Conservation (phyloP, 1,140 invertebrate genomes). For the Drosophila tristis region DNA sequence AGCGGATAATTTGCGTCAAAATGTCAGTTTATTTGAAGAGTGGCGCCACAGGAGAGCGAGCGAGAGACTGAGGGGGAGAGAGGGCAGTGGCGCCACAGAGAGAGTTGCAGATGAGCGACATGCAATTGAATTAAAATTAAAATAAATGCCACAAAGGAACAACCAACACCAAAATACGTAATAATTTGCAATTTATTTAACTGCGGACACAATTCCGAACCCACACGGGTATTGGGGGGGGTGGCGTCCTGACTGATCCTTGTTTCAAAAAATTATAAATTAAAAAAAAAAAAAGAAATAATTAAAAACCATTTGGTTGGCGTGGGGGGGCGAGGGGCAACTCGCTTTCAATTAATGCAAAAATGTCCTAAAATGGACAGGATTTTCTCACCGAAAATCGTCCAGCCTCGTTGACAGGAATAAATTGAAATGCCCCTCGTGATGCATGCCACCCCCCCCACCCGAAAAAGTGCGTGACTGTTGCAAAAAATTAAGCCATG, state of each 20-base stretch:
- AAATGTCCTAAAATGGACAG: slow-evolving; percentile 74
- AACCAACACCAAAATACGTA: slow-evolving; percentile 41
- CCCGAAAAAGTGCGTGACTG: slow-evolving; percentile 21
- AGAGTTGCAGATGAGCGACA: slow-evolving; percentile 46
- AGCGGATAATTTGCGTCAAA: slow-evolving; percentile 76
- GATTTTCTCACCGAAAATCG: slow-evolving; percentile 64
- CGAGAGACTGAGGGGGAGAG: not conserved
- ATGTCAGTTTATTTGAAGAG: slow-evolving; percentile 74
- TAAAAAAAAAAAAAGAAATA: slow-evolving; percentile 58
- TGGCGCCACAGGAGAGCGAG: too few species aligned
- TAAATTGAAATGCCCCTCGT: slow-evolving; percentile 62
- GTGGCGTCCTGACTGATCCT: slow-evolving; percentile 8
- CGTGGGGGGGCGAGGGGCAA: slow-evolving; percentile 7
- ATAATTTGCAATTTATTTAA: slow-evolving; percentile 73
- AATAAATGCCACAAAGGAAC: slow-evolving; percentile 44
- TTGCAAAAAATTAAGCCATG: slow-evolving; percentile 44
- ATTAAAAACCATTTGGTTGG: slow-evolving; percentile 68
- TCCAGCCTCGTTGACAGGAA: slow-evolving; percentile 30
- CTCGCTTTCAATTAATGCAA: slow-evolving; percentile 73
- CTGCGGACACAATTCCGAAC: not conserved
- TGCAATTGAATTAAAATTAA: slow-evolving; percentile 80
- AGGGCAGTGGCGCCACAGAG: not conserved
- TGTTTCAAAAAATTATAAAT: slow-evolving; percentile 60
- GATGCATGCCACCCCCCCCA: slow-evolving; percentile 17
- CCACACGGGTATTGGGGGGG: too few species aligned